Percentiles rank a stretch among this genome's conserved stretches.
These are phyloP conservation scores for Tachycineta bicolor DNA, from an alignment of 2,113 vertebrate species.

Conservation along the genomic window DNA sequence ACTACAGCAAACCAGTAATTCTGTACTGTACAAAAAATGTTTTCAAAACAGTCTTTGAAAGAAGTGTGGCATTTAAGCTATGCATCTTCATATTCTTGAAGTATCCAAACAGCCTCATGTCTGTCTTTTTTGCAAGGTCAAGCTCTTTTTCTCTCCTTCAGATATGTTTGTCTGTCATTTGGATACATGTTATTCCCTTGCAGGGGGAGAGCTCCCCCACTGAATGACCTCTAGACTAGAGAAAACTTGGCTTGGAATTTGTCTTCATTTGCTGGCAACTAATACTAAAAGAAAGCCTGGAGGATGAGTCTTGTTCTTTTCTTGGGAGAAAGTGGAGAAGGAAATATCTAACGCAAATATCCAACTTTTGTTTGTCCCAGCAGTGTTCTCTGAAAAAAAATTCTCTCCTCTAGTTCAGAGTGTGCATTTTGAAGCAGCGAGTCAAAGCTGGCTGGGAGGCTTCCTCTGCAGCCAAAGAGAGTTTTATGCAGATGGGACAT, in stretches of 20 bases:
- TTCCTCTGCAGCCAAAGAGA: neutral
- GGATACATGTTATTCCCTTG: neutral
- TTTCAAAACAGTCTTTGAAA: neutral
- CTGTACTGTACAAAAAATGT: neutral
- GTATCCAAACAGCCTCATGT: neutral
- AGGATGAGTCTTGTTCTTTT: neutral
- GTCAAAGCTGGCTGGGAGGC: neutral
- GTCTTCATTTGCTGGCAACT: neutral
- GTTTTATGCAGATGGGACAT: neutral
- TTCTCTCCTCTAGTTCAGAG: neutral
- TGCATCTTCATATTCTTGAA: neutral
- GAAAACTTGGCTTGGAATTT: neutral
- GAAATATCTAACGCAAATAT: neutral
- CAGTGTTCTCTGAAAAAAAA: neutral
- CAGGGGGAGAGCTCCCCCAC: neutral
- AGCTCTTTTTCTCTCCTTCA: neutral
- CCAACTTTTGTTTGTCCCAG: neutral
- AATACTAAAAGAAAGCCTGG: neutral
- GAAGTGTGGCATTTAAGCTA: neutral
- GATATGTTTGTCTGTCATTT: conserved; percentile 1
- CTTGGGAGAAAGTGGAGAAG: neutral
- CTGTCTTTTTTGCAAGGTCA: neutral
- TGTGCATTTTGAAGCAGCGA: neutral
- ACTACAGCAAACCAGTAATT: neutral
- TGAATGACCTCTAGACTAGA: neutral